phyloP scores from a whole-genome alignment of 2,888 invertebrate genomes.

The Hirtodrosophila duncani region DNA sequence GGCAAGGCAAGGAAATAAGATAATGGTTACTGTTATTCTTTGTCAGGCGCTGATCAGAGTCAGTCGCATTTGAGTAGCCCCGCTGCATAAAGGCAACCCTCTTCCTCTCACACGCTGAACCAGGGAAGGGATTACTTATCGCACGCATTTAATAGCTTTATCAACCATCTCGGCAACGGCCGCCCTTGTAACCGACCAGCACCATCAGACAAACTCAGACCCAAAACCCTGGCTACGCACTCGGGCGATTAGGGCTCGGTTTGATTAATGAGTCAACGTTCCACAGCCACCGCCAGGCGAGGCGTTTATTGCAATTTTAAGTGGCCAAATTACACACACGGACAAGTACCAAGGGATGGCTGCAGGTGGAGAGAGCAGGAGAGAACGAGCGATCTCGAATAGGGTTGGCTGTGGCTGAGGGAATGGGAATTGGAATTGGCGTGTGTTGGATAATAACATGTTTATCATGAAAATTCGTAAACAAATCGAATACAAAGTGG shows the following conservation, averaged over 20 bases:
- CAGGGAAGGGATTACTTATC: conserved; percentile 19
- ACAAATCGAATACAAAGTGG: conserved; percentile 65
- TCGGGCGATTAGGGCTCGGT: conserved; percentile 43
- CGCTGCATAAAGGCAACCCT: too few relatives aligned
- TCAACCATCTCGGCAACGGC: conserved; percentile 56
- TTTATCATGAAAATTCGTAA: conserved; percentile 71
- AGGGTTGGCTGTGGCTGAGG: neutral
- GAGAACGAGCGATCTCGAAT: neutral
- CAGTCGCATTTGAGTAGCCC: too few relatives aligned
- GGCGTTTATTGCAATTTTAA: conserved; percentile 66
- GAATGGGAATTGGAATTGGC: neutral
- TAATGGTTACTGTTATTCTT: conserved; percentile 30
- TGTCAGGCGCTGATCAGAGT: too few relatives aligned
- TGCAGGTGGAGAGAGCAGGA: neutral
- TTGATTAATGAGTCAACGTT: conserved; percentile 73
- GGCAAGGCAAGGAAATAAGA: conserved; percentile 18
- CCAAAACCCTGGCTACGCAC: conserved; percentile 9
- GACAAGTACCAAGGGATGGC: conserved; percentile 3
- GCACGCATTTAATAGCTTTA: conserved; percentile 72
- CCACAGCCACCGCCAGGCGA: conserved; percentile 33
- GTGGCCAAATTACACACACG: conserved; percentile 66
- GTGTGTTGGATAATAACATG: conserved; percentile 64
- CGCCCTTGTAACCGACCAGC: neutral
- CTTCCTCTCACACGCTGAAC: neutral
- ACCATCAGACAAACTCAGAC: conserved; percentile 10